Percentiles rank a stretch among this genome's conserved stretches.
These are phyloP conservation scores for Alosa sapidissima DNA, from an alignment of 2,797 vertebrate species.

Conservation along the genomic window DNA sequence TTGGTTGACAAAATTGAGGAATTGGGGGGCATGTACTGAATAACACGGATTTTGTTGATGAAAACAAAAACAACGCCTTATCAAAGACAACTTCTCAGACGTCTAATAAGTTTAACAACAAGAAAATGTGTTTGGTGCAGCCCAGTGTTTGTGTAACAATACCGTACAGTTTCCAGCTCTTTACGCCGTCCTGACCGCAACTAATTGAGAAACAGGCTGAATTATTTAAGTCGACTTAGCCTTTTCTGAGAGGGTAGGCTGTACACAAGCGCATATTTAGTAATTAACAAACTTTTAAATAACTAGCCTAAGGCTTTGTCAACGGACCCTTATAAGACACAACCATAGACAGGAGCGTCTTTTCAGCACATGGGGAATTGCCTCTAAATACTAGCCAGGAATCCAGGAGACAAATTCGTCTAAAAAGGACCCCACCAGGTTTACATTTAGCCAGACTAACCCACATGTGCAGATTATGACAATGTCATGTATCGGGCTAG, in stretches of 20 bases:
- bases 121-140: not conserved
- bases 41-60: not conserved
- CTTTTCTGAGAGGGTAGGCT: not conserved
- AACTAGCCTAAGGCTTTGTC: not conserved
- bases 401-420: not conserved
- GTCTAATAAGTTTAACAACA: not conserved
- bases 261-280: not conserved
- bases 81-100: not conserved
- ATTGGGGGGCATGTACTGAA: not conserved
- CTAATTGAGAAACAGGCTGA: not conserved
- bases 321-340: not conserved
- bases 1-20: not conserved
- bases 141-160: not conserved
- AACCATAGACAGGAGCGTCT: not conserved
- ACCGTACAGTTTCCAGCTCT: not conserved
- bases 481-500: not conserved
- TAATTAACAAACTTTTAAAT: not conserved
- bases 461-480: not conserved
- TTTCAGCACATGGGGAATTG: not conserved
- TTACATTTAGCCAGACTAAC: not conserved
- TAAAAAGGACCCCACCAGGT: not conserved
- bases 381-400: not conserved
- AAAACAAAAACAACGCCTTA: not conserved
- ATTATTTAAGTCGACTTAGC: not conserved
- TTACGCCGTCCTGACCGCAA: not conserved